Conservation (phyloP, 2,888 invertebrate species). For the Macaria liturata region DNA sequence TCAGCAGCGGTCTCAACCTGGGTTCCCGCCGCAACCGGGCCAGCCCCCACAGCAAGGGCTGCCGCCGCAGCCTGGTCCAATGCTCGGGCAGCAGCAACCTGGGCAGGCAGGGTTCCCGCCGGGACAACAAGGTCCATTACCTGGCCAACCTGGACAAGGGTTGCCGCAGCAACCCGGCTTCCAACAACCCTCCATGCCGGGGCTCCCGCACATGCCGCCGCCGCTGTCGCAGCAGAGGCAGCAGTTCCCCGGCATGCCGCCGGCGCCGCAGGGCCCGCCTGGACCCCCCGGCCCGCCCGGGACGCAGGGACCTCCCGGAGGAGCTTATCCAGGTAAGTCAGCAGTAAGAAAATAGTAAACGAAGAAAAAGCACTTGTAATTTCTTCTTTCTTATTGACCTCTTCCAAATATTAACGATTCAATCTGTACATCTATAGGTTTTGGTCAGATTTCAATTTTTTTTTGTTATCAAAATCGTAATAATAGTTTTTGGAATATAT, state of each 20-base stretch:
- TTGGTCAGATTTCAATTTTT: too few relatives aligned
- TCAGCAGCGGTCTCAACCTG: constrained; percentile 34
- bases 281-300: constrained; percentile 52
- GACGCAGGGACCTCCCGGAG: constrained; percentile 47
- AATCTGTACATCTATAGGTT: too few relatives aligned
- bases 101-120: constrained; percentile 46
- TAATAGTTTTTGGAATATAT: too few relatives aligned
- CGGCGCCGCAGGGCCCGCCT: constrained; percentile 32
- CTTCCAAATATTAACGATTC: too few relatives aligned
- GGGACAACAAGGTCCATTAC: constrained; percentile 35
- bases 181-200: constrained; percentile 52
- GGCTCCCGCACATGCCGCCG: constrained; percentile 75
- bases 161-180: constrained; percentile 42
- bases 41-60: constrained; percentile 36
- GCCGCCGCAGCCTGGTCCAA: constrained; percentile 40
- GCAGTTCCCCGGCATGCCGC: constrained; percentile 53
- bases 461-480: too few relatives aligned
- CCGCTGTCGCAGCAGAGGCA: constrained; percentile 61
- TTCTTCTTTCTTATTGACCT: too few relatives aligned
- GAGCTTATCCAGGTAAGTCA: constrained; percentile 57
- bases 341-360: too few relatives aligned
- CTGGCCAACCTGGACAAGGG: constrained; percentile 33
- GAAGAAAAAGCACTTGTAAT: too few relatives aligned
- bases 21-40: constrained; percentile 38
- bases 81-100: constrained; percentile 44